Evolutionary conservation across 2,797 vertebrate genomes (phyloP).

Genomic region (Craterocephalus amniculus): DNA sequence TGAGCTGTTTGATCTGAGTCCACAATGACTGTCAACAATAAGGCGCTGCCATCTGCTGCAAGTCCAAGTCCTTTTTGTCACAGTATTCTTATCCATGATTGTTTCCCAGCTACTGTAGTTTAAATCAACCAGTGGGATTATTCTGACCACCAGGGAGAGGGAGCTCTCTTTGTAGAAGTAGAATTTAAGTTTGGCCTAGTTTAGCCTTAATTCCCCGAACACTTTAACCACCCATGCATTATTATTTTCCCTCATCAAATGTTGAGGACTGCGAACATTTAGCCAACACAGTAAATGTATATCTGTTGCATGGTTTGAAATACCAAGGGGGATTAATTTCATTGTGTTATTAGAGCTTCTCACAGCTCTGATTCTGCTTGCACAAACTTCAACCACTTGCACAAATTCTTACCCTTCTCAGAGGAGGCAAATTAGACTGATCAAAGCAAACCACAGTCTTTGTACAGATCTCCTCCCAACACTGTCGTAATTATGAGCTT

Average conservation of each 20-base stretch:
- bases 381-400: conserved; percentile 39
- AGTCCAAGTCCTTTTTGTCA: neutral
- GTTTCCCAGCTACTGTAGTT: conserved; percentile 15
- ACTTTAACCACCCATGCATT: conserved; percentile 28
- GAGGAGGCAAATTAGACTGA: conserved; percentile 55
- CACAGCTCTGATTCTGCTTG: conserved; percentile 44
- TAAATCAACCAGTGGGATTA: conserved; percentile 42
- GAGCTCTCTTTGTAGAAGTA: conserved; percentile 29
- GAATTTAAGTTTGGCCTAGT: conserved; percentile 1
- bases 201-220: conserved; percentile 19
- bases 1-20: too few relatives aligned
- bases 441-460: conserved; percentile 73
- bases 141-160: conserved; percentile 7
- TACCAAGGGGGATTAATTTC: conserved; percentile 40
- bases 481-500: conserved; percentile 68
- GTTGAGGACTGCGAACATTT: conserved; percentile 3
- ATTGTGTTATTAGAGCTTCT: conserved; percentile 33
- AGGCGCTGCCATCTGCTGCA: neutral
- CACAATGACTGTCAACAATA: too few relatives aligned
- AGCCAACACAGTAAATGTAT: conserved; percentile 27
- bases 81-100: neutral
- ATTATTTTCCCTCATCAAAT: conserved; percentile 15
- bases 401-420: conserved; percentile 43
- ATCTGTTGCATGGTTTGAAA: conserved; percentile 52
- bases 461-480: conserved; percentile 57